Conservation (phyloP, 2,888 invertebrate genomes). For the Orthonevra nobilis region DNA sequence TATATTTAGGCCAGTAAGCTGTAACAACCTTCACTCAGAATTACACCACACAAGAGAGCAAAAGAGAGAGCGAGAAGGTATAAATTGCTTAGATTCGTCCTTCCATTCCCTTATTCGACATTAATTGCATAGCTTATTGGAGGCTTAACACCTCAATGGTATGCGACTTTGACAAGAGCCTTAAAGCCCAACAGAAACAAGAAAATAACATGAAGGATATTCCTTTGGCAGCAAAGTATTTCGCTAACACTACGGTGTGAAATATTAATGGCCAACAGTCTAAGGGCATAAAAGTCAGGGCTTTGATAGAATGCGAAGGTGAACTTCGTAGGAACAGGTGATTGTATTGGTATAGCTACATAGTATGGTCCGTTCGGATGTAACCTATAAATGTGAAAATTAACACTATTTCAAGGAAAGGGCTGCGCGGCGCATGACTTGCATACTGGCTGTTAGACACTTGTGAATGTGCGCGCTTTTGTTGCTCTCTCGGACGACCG, state of each 20-base stretch:
- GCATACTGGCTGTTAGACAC: constrained; percentile 16
- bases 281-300: constrained; percentile 41
- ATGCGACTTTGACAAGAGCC: constrained; percentile 62
- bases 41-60: neutral
- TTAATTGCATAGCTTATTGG: constrained; percentile 67
- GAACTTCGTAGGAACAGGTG: too few species aligned
- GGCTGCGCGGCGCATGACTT: constrained; percentile 62
- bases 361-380: constrained; percentile 52
- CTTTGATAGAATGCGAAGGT: constrained; percentile 34
- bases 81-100: constrained; percentile 1
- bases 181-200: constrained; percentile 51
- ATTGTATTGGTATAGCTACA: constrained; percentile 31
- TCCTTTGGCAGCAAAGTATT: too few species aligned
- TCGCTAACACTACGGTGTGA: constrained; percentile 46
- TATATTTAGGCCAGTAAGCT: constrained; percentile 49
- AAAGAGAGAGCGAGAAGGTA: constrained; percentile 1
- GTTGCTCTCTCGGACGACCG: constrained; percentile 14
- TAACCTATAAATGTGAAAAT: constrained; percentile 69
- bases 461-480: constrained; percentile 28
- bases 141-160: constrained; percentile 65
- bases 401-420: constrained; percentile 62
- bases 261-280: constrained; percentile 57
- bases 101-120: constrained; percentile 41
- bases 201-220: too few species aligned
- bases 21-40: constrained; percentile 23